Percentiles rank a stretch among this genome's conserved stretches.
Evolutionary conservation across 2,888 invertebrate genomes (phyloP).

Genomic region (Mesoligia furuncula): DNA sequence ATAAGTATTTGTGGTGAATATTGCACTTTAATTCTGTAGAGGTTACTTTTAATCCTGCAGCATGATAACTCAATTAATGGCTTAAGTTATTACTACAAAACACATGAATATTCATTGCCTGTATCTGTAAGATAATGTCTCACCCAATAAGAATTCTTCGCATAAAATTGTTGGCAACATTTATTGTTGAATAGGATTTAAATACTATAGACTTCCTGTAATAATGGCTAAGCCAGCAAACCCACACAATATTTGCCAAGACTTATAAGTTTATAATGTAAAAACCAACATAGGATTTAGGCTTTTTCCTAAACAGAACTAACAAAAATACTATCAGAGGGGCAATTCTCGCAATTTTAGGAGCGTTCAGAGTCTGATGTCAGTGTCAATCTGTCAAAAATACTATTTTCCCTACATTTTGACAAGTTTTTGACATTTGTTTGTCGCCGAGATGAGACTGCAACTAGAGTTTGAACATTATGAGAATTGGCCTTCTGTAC

Average conservation of each 20-base stretch:
- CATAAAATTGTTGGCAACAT: conserved; percentile 14
- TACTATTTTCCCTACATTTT: no score
- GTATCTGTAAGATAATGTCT: not conserved
- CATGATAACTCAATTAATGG: conserved; percentile 4
- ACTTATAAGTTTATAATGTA: not conserved
- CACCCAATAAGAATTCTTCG: conserved; percentile 26
- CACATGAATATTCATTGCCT: not conserved
- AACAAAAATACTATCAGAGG: conserved; percentile 8
- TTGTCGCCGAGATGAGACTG: no score
- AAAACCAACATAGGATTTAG: not conserved
- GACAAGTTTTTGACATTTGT: no score
- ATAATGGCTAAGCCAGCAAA: not conserved
- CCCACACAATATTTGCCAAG: not conserved
- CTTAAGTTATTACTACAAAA: not conserved
- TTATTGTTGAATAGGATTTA: not conserved
- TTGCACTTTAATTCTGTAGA: conserved; percentile 5
- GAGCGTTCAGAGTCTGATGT: no score
- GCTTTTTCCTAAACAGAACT: not conserved
- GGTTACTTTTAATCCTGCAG: conserved; percentile 7
- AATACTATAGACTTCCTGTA: not conserved
- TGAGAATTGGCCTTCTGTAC: no score
- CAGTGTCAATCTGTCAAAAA: no score
- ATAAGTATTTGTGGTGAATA: conserved; percentile 17
- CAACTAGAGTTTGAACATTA: no score
- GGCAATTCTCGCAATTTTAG: no score